Evolutionary conservation across 2,797 vertebrate genomes (phyloP).

Genomic region (Galagoides demidoff): DNA sequence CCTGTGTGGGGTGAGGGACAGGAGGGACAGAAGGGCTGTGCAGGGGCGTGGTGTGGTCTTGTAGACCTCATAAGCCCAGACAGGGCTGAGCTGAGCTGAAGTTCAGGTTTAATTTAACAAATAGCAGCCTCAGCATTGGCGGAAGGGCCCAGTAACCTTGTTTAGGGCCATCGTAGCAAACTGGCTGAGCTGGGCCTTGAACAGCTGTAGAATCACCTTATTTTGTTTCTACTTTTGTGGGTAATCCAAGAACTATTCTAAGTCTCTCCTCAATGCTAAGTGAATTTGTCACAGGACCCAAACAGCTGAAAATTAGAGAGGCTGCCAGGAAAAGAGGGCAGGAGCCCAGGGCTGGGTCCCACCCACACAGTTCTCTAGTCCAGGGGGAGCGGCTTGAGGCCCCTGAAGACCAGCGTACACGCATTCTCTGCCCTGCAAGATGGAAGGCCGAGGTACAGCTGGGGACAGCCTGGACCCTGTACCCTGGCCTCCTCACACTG

Average conservation of each 20-base stretch:
- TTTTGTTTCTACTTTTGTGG: not conserved
- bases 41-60: accelerated
- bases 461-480: too few species aligned
- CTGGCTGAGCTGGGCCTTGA: not conserved
- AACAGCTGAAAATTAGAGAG: not conserved
- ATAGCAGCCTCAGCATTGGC: not conserved
- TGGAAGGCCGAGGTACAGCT: not conserved
- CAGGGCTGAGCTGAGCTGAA: not conserved
- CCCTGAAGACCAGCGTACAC: not conserved
- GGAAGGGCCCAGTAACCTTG: not conserved
- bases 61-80: not conserved
- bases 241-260: not conserved
- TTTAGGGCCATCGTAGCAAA: not conserved
- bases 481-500: not conserved
- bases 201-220: accelerated
- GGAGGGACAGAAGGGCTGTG: accelerated
- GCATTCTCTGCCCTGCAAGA: too few species aligned
- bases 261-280: not conserved
- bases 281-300: not conserved
- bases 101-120: not conserved
- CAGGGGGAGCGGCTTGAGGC: not conserved
- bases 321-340: not conserved
- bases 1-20: too few species aligned
- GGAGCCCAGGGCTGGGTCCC: not conserved
- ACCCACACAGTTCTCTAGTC: too few species aligned